Evolutionary conservation across 2,797 vertebrate genomes (phyloP), one percentile per base, ranked within the genome.

Genomic region (Xerus rutilus): DNA sequence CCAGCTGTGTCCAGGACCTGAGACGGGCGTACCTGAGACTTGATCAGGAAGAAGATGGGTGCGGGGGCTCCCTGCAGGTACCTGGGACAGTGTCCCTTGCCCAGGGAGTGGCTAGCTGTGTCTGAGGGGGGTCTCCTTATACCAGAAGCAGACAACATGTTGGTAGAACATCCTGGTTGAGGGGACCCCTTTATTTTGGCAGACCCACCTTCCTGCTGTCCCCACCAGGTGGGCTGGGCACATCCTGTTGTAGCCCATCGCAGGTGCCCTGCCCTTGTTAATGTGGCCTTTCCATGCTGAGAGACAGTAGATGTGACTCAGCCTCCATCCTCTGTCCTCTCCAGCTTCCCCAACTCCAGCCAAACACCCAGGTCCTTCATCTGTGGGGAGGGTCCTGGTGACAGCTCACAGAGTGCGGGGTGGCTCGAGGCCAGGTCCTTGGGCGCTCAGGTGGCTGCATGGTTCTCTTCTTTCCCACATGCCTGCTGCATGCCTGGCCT

Each of bases 291-390:
- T 81, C 70, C 30, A 5, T 0, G 1, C 4, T 64, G 77, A 85
- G 78, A 65, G 92, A 52, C 3, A 45, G 21, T 20, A 13, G n/a
- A 10, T 21, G 3, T 93, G 95, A 81, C 67, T 87, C 91, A 81
- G 82, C 88, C 64, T 62, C 91, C 11, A 0, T 35, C 45, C 59
- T 43, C 15, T 84, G 69, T 14, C 65, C 62, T 92, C 39, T 23
- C 32, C 4, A 21, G 47, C 47, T 4, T 69, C 12, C 32, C 7
- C 70, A 52, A 39, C 54, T 84, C 86, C 23, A 52, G 73, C 67
- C 11, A 5, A 9, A 5, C 8, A 17, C 74, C 39, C 49, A 5
- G 28, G 49, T 65, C 70, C 49, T 89, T n/a, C 45, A 18, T n/a
- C 47, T 5, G 8, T 57, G 54, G 54, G 83, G n/a, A 49, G 52